Percentiles rank a stretch among this genome's conserved stretches.
phyloP scores from a whole-genome alignment of 2,888 invertebrate species.

The Heliconius erato region DNA sequence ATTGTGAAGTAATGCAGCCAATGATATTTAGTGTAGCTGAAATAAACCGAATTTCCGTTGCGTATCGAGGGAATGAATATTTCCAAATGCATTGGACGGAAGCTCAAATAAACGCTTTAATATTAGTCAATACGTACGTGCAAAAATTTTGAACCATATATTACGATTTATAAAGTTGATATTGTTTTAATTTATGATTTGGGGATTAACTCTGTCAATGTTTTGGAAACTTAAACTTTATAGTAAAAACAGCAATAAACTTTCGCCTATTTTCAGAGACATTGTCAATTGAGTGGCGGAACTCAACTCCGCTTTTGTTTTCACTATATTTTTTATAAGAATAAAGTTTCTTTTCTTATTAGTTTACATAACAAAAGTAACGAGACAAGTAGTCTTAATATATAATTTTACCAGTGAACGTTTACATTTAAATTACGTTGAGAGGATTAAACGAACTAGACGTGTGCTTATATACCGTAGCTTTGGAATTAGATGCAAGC shows the following conservation, averaged over 20 bases:
- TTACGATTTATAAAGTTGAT: background rate
- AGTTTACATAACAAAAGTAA: background rate
- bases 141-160: background rate
- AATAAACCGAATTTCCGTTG: background rate
- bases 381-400: background rate
- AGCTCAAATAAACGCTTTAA: constrained; percentile 1
- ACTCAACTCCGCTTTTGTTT: background rate
- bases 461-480: constrained; percentile 2
- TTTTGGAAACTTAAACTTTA: background rate
- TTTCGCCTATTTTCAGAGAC: background rate
- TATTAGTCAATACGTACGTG: background rate
- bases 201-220: background rate
- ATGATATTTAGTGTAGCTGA: background rate
- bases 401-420: background rate
- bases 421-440: constrained; percentile 17
- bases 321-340: background rate
- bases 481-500: constrained; percentile 11
- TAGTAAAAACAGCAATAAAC: background rate
- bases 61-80: background rate
- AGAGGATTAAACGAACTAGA: constrained; percentile 24
- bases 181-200: background rate
- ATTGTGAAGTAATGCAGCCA: background rate
- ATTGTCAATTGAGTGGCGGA: background rate
- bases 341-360: background rate
- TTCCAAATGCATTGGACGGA: constrained; percentile 17